Base-by-base conservation (phyloP, 37 sponge, comb jelly and placozoan genomes). In the Eunapius fragilis region DNA sequence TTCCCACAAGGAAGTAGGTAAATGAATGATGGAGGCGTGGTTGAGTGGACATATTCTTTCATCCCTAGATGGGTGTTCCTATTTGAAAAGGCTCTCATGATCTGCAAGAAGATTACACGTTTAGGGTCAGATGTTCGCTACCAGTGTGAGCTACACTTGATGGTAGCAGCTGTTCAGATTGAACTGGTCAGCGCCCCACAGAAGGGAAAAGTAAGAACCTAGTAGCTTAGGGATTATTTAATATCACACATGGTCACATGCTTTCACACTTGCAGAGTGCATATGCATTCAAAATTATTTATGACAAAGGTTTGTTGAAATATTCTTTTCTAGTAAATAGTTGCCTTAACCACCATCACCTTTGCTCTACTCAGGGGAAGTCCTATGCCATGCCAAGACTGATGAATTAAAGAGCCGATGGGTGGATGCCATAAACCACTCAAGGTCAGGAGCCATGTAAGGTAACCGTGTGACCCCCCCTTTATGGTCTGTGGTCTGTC, bases 1-100 rank as follows among this genome's bases (percentile, higher is more conserved):
- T n/a, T n/a, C n/a, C n/a, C n/a, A n/a, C n/a, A n/a, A n/a, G n/a
- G n/a, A n/a, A n/a, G n/a, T n/a, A n/a, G n/a, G n/a, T n/a, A n/a
- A n/a, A n/a, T n/a, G n/a, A n/a, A n/a, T n/a, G n/a, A n/a, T n/a
- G n/a, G n/a, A n/a, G n/a, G n/a, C n/a, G n/a, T n/a, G n/a, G n/a
- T n/a, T n/a, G n/a, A n/a, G n/a, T n/a, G n/a, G n/a, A n/a, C n/a
- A n/a, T n/a, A n/a, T n/a, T n/a, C n/a, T n/a, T n/a, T n/a, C n/a
- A n/a, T 2, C 50, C 37, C 10, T 23, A 82, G 89, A 70, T 93
- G 89, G 86, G 93, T 73, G 25, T 93, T 93, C 83, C 87, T 93
- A 26, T 93, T 93, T 82, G 90, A 93, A 58, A 89, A 86, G 67
- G 90, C 86, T n/a, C 72, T 93, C 78, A 30, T 93, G 37, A 37